Evolutionary conservation across 2,113 vertebrate species (phyloP), one percentile per base, ranked within the genome.

Genomic region (Istiophorus platypterus): DNA sequence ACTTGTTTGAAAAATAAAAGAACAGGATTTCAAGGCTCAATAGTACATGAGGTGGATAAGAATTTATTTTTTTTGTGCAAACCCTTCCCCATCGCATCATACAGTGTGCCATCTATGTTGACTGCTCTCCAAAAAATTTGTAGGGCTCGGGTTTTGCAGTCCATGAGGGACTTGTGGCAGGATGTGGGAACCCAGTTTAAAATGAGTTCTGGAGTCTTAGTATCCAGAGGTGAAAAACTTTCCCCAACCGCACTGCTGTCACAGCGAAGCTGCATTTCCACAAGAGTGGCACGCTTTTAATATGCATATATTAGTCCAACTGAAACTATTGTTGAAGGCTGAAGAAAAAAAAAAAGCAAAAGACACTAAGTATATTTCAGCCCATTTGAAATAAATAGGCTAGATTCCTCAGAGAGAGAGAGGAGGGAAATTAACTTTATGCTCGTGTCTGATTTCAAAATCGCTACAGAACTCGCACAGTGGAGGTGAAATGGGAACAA

Each of bases 231-330:
- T 90, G 81, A 86, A 85, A 88, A 88, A 90, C 72, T 79, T 62
- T 73, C 71, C 61, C 58, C 31, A 29, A 62, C 71, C 74, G 73
- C 84, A 67, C n/a, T 80, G 73, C 81, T 85, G 82, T 85, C 86
- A 90, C 47, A 83, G 81, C 2, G 2, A 77, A 59, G 82, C 85
- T 58, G 70, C 41, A 72, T 80, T 86, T 75, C 51, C 78, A 76
- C 85, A 88, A 78, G 67, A 78, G 68, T 75, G 42, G 61, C 64
- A 66, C 58, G 61, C 72, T 91, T 18, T 22, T 92, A 91, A 93
- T 90, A 78, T 67, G 80, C 72, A 75, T 78, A 88, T 93, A 93
- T 91, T 89, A 89, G 92, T 90, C 92, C 92, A 91, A 89, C 18
- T 71, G 92, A 93, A 90, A 86, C 89, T 79, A 67, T 42, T 80